Evolutionary conservation across 2,888 invertebrate species (phyloP).

Genomic region (Lasioglossum figueresi): DNA sequence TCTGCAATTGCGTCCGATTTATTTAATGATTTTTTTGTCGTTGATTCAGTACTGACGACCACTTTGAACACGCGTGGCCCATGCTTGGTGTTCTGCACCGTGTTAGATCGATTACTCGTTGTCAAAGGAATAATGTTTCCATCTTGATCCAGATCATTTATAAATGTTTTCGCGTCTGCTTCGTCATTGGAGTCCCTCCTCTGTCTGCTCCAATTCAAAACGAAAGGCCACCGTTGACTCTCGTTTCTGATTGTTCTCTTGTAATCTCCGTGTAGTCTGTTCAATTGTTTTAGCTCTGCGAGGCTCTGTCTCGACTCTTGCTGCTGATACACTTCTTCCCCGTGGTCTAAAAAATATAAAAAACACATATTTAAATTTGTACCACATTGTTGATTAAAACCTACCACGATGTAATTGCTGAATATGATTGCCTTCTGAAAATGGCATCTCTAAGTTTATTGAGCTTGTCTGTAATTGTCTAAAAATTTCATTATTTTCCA

Average conservation of each 20-base stretch:
- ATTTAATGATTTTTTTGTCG: slow-evolving; percentile 26
- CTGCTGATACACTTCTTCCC: slow-evolving; percentile 29
- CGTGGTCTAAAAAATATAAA: not conserved
- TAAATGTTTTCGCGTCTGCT: not conserved
- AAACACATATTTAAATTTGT: not conserved
- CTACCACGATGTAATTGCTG: too few species aligned
- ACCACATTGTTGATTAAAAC: too few species aligned
- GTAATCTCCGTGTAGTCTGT: not conserved
- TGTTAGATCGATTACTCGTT: not conserved
- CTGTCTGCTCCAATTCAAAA: slow-evolving; percentile 32
- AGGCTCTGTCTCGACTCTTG: slow-evolving; percentile 37
- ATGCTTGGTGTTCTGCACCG: slow-evolving; percentile 7
- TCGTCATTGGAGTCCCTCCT: not conserved
- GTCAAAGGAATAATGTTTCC: not conserved
- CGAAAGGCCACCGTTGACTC: slow-evolving; percentile 26
- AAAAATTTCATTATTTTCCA: too few species aligned
- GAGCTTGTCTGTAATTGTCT: too few species aligned
- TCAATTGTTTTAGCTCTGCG: slow-evolving; percentile 3
- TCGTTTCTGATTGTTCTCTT: not conserved
- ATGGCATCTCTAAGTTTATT: too few species aligned
- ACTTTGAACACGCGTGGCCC: slow-evolving; percentile 27
- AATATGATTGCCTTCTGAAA: too few species aligned
- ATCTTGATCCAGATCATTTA: not conserved
- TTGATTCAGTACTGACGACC: slow-evolving; percentile 38
- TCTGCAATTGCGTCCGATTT: not conserved